Percentiles rank a stretch among this genome's conserved stretches.
These are phyloP conservation scores for Pinna nobilis DNA, from an alignment of 1,140 invertebrate genomes.

Conservation along the genomic window DNA sequence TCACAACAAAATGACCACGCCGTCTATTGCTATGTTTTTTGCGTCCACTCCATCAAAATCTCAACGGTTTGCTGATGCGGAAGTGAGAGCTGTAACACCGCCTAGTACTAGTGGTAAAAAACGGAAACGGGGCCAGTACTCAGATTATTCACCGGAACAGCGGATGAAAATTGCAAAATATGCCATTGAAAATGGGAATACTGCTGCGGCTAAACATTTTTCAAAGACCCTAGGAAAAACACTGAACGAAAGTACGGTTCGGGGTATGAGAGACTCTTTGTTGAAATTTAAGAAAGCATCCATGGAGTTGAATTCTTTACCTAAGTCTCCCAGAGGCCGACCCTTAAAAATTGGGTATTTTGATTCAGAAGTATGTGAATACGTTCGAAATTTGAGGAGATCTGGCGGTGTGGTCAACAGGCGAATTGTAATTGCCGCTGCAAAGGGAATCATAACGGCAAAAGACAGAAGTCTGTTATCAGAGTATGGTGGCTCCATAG, in stretches of 20 bases:
- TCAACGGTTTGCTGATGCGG: no score
- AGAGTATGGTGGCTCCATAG: slow-evolving; percentile 31
- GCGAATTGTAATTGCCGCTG: slow-evolving; percentile 11
- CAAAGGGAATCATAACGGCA: not conserved
- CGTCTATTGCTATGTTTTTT: no score
- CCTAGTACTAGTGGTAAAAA: no score
- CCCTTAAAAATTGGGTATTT: slow-evolving; percentile 15
- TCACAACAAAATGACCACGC: no score
- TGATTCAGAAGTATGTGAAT: slow-evolving; percentile 13
- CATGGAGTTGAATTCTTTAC: not conserved
- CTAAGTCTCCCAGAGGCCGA: slow-evolving; percentile 2
- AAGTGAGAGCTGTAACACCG: no score
- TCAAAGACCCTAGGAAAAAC: not conserved
- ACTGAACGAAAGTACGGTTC: slow-evolving; percentile 24
- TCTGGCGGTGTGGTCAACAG: slow-evolving; percentile 19
- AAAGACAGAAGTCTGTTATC: not conserved
- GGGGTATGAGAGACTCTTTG: slow-evolving; percentile 30
- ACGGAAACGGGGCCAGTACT: slow-evolving; percentile 16
- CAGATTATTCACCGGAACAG: slow-evolving; percentile 14
- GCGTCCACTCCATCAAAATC: no score
- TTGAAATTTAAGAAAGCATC: slow-evolving; percentile 11
- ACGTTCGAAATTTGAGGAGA: slow-evolving; percentile 13
- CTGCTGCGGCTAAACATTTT: slow-evolving; percentile 17
- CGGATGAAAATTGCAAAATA: slow-evolving; percentile 28
- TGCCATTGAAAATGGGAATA: slow-evolving; percentile 17